Conservation (phyloP, 1,140 invertebrate species). For the Agrilus planipennis region DNA sequence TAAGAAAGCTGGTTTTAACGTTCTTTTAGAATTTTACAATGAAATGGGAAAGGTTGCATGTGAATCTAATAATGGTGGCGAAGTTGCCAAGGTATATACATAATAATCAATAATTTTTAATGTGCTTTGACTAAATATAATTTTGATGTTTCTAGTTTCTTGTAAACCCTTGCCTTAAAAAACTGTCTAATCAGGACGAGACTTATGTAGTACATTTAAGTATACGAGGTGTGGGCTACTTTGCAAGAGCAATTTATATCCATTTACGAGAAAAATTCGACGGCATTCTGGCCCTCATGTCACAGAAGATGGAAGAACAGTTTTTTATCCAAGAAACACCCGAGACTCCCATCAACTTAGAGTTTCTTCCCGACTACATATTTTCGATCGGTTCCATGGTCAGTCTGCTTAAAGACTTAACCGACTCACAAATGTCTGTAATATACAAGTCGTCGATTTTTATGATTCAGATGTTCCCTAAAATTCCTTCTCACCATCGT, state of each 20-base stretch:
- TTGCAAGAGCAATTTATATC: conserved; percentile 20
- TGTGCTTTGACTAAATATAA: background rate
- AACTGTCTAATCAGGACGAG: too few species aligned
- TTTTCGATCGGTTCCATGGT: conserved; percentile 32
- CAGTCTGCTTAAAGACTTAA: conserved; percentile 29
- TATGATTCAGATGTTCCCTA: conserved; percentile 38
- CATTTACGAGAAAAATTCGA: conserved; percentile 19
- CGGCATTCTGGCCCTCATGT: conserved; percentile 24
- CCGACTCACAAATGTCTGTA: conserved; percentile 31
- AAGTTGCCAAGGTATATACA: conserved; percentile 25
- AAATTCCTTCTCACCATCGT: conserved; percentile 26
- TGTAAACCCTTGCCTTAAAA: too few species aligned
- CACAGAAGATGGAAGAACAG: conserved; percentile 31
- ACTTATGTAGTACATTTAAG: conserved; percentile 23
- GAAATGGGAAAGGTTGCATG: conserved; percentile 20
- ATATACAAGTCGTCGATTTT: conserved; percentile 30
- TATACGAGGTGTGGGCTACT: conserved; percentile 30
- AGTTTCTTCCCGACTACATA: conserved; percentile 28
- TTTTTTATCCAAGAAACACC: conserved; percentile 9
- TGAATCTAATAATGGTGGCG: conserved; percentile 13
- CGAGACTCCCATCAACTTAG: conserved; percentile 18
- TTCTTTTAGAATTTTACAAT: conserved; percentile 30
- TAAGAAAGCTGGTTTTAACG: conserved; percentile 17
- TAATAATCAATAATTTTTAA: conserved; percentile 20
- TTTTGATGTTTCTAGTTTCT: conserved; percentile 1